These are phyloP conservation scores for Cyrtorhinus lividipennis DNA, from an alignment of 1,140 invertebrate genomes.

Conservation along the genomic window DNA sequence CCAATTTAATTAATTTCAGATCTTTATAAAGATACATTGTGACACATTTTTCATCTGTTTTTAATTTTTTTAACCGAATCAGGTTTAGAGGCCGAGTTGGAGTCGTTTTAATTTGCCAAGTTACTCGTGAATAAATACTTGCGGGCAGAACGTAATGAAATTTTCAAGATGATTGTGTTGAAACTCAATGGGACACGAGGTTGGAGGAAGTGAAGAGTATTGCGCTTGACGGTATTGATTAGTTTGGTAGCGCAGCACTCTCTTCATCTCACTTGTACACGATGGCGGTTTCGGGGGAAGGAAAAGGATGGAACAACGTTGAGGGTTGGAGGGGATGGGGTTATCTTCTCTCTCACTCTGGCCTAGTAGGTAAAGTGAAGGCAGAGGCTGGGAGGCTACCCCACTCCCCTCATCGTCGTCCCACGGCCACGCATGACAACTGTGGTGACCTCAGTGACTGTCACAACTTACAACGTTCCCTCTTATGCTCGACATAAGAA, in stretches of 20 bases:
- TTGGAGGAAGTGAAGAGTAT: slow-evolving; percentile 6
- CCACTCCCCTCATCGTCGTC: not conserved
- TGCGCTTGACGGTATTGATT: slow-evolving; percentile 9
- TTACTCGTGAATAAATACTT: too few relatives aligned
- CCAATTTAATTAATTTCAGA: too few relatives aligned
- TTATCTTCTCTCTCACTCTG: not conserved
- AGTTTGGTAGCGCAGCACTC: slow-evolving; percentile 3
- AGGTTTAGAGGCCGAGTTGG: too few relatives aligned
- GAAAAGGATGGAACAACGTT: not conserved
- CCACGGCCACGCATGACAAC: slow-evolving; percentile 3
- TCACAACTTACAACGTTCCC: slow-evolving; percentile 3
- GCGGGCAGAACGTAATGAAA: too few relatives aligned
- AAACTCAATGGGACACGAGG: not conserved
- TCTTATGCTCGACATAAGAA: too few relatives aligned
- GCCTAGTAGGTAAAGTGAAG: slow-evolving; percentile 8
- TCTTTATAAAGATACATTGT: too few relatives aligned
- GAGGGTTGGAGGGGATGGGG: not conserved
- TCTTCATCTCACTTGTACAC: not conserved
- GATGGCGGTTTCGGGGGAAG: not conserved
- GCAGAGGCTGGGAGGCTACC: not conserved
- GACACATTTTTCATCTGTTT: too few relatives aligned
- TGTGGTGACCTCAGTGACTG: slow-evolving; percentile 5
- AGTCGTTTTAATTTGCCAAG: too few relatives aligned
- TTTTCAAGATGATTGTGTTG: not conserved
- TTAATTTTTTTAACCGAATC: too few relatives aligned